These are phyloP conservation scores for Sebastes hubbsi DNA, from an alignment of 2,797 vertebrate genomes.

Conservation along the genomic window DNA sequence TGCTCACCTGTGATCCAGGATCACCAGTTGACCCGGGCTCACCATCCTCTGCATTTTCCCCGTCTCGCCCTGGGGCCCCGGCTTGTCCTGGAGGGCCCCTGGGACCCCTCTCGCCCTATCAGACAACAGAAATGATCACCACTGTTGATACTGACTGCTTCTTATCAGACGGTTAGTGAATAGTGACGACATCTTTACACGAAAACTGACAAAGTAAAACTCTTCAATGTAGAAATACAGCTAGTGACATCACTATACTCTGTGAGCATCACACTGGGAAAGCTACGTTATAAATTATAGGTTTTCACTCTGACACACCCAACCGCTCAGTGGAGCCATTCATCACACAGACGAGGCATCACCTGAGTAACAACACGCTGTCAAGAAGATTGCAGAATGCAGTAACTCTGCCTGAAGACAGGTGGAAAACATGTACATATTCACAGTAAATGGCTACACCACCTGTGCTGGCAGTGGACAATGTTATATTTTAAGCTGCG, in stretches of 20 bases:
- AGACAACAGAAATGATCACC: conserved; percentile 7
- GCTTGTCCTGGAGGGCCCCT: conserved; percentile 79
- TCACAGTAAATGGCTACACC: conserved; percentile 19
- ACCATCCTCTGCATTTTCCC: conserved; percentile 84
- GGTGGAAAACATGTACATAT: conserved; percentile 24
- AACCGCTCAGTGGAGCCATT: conserved; percentile 26
- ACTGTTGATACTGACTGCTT: not conserved
- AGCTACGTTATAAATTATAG: not conserved
- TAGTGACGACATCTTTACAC: not conserved
- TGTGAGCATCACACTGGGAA: not conserved
- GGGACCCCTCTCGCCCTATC: conserved; percentile 83
- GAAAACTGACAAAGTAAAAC: not conserved
- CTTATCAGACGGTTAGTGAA: not conserved
- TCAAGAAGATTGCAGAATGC: not conserved
- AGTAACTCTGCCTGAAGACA: conserved; percentile 35
- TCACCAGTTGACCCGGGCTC: conserved; percentile 80
- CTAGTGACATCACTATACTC: not conserved
- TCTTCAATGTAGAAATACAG: not conserved
- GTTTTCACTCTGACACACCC: not conserved
- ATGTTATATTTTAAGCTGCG: not conserved
- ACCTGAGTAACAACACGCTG: conserved; percentile 21
- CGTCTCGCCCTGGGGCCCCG: conserved; percentile 83
- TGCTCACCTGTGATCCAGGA: conserved; percentile 83
- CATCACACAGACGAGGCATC: conserved; percentile 35
- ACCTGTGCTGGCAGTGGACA: conserved; percentile 14